Evolutionary conservation across 2,797 vertebrate species (phyloP).

Genomic region (Menidia menidia): DNA sequence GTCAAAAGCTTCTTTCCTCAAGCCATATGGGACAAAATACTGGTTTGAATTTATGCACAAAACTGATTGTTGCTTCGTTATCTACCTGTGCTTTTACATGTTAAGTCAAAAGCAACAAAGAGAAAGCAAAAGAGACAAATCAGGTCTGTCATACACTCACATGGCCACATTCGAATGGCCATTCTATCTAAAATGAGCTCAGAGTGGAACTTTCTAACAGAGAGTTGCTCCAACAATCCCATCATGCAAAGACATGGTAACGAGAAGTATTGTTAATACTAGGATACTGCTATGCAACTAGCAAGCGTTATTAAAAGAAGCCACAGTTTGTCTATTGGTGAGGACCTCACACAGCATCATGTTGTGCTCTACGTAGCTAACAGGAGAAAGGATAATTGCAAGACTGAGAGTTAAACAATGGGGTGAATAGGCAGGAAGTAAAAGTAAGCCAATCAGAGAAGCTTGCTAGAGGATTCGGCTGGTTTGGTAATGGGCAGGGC

Average conservation of each 20-base stretch:
- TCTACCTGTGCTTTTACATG: too few species aligned
- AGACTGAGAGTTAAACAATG: slow-evolving; percentile 44
- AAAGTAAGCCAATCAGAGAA: slow-evolving; percentile 72
- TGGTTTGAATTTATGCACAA: too few species aligned
- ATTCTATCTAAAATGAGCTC: too few species aligned
- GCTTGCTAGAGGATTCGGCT: slow-evolving; percentile 58
- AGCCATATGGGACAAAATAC: neutral
- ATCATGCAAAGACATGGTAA: slow-evolving; percentile 16
- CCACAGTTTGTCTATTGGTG: slow-evolving; percentile 35
- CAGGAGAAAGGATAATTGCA: slow-evolving; percentile 20
- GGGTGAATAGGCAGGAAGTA: slow-evolving; percentile 53
- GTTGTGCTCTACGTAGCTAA: slow-evolving; percentile 53
- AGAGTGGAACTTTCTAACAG: neutral
- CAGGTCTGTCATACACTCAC: too few species aligned
- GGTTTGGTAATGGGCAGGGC: slow-evolving; percentile 58
- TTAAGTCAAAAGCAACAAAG: too few species aligned
- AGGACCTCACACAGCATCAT: slow-evolving; percentile 10
- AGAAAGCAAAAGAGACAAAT: too few species aligned
- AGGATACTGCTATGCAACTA: slow-evolving; percentile 13
- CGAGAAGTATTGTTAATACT: slow-evolving; percentile 24
- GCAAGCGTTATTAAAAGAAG: slow-evolving; percentile 36
- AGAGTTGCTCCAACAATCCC: neutral
- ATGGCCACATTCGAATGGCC: too few species aligned
- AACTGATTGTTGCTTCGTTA: too few species aligned
- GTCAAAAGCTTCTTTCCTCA: neutral